Conservation (phyloP, 2,888 invertebrate species). For the Trisateles emortualis region DNA sequence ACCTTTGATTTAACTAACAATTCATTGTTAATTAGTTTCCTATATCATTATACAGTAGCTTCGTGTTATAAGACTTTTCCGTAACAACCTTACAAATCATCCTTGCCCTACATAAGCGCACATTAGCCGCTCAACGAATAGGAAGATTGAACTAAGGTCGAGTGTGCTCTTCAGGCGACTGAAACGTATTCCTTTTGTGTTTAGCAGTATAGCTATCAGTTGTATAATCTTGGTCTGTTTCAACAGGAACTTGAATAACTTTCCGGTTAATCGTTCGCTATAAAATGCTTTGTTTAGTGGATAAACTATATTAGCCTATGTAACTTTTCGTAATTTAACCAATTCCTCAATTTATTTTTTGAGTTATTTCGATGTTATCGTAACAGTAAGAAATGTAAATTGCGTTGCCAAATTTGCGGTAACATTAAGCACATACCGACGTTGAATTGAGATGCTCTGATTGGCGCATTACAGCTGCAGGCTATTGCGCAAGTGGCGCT, state of each 20-base stretch:
- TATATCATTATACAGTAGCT: conserved; percentile 20
- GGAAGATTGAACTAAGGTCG: conserved; percentile 50
- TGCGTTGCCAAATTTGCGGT: conserved; percentile 48
- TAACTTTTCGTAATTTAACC: conserved; percentile 7
- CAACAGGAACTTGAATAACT: not conserved
- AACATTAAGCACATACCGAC: conserved; percentile 42
- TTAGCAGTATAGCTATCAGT: not conserved
- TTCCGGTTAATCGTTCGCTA: not conserved
- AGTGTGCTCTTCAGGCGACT: conserved; percentile 21
- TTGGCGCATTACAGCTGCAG: conserved; percentile 61
- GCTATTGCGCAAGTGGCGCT: conserved; percentile 58
- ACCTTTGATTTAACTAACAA: conserved; percentile 1
- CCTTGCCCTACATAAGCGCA: conserved; percentile 63
- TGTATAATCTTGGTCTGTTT: conserved; percentile 2
- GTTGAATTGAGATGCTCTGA: conserved; percentile 73
- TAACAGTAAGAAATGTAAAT: conserved; percentile 26
- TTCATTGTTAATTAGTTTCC: conserved; percentile 24
- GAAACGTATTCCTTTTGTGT: conserved; percentile 19
- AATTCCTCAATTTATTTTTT: conserved; percentile 10
- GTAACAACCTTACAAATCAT: conserved; percentile 55
- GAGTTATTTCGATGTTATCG: conserved; percentile 24
- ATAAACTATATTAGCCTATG: not conserved
- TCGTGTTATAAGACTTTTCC: conserved; percentile 46
- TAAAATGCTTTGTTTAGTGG: not conserved
- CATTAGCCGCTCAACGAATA: conserved; percentile 52